Percentiles rank a stretch among this genome's conserved stretches.
phyloP scores from a whole-genome alignment of 2,113 vertebrate species.

The Hemiprocne comata region DNA sequence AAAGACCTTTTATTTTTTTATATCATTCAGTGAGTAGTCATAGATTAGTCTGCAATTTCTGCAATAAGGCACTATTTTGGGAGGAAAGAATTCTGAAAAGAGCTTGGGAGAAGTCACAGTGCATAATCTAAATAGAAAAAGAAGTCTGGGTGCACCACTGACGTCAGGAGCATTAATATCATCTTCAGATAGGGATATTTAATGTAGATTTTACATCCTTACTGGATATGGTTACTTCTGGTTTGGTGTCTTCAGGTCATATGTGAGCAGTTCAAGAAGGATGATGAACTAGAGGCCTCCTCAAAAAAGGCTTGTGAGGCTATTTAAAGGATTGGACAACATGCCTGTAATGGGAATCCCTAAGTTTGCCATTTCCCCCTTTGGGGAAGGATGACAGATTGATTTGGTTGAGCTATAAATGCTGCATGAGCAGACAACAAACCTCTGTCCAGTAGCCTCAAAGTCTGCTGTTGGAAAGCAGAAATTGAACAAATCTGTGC shows the following conservation, averaged over 20 bases:
- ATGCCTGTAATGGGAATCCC: not conserved
- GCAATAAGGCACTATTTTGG: not conserved
- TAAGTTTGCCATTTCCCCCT: not conserved
- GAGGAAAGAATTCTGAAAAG: not conserved
- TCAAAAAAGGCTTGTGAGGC: not conserved
- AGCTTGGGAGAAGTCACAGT: slow-evolving; percentile 15
- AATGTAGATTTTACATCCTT: not conserved
- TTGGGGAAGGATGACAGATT: not conserved
- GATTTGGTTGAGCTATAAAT: not conserved
- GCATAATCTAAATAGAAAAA: not conserved
- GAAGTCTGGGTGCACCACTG: not conserved
- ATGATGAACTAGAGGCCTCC: not conserved
- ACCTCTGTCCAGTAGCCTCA: not conserved
- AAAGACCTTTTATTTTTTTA: slow-evolving; percentile 43
- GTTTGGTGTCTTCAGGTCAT: not conserved
- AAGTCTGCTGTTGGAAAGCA: not conserved
- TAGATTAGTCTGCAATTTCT: not conserved
- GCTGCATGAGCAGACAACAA: not conserved
- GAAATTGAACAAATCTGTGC: not conserved
- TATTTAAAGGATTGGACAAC: not conserved
- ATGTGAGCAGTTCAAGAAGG: not conserved
- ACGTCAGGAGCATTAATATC: not conserved
- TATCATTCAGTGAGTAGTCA: not conserved
- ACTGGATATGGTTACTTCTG: not conserved
- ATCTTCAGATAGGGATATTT: not conserved